Percentiles rank a stretch among this genome's conserved stretches.
Evolutionary conservation across 2,888 invertebrate species (phyloP).

Genomic region (Trichopria drosophilae): DNA sequence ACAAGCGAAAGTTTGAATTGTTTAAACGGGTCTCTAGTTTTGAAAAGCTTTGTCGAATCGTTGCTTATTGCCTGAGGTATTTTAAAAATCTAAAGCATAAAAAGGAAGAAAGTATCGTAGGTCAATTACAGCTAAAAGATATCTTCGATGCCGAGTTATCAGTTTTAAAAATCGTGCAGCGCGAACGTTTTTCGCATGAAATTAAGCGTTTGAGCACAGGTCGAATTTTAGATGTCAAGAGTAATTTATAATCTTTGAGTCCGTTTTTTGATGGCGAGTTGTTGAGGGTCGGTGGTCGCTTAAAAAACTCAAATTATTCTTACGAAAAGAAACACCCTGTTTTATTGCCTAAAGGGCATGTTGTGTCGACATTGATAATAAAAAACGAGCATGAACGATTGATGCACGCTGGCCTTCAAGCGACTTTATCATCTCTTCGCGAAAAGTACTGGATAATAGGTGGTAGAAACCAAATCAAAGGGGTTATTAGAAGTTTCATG

Average conservation of each 20-base stretch:
- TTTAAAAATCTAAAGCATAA: neutral
- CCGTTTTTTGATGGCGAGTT: constrained; percentile 2
- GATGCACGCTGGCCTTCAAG: constrained; percentile 1
- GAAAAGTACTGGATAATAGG: neutral
- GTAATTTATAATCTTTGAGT: neutral
- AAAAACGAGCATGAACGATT: no score
- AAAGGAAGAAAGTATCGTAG: no score
- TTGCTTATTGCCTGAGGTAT: constrained; percentile 8
- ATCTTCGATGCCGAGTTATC: no score
- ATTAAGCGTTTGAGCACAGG: neutral
- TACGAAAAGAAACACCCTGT: no score
- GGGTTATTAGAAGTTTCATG: neutral
- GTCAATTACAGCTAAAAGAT: no score
- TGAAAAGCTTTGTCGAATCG: neutral
- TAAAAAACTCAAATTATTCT: neutral
- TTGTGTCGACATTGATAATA: neutral
- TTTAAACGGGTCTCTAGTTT: no score
- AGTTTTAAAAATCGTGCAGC: no score
- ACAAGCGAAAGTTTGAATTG: no score
- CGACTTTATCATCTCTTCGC: neutral
- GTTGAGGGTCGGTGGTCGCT: neutral
- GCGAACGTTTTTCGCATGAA: no score
- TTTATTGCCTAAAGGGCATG: neutral
- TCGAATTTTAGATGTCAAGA: neutral
- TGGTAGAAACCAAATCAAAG: neutral